Base-by-base conservation (phyloP, 2,797 vertebrate genomes). In the Sebastes kiyomatsui region DNA sequence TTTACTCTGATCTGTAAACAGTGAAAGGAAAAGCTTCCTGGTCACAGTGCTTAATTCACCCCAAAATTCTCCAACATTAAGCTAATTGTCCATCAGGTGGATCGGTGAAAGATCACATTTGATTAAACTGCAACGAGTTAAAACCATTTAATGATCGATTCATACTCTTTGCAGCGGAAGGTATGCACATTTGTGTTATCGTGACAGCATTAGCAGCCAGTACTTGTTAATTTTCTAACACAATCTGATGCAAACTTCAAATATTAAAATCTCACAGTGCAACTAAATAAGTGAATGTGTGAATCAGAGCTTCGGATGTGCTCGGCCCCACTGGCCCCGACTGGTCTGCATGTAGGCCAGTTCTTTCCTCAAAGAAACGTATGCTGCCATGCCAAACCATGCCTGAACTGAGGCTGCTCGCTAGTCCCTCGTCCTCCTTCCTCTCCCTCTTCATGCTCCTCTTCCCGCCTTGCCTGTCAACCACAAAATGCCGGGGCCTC, bases 311-410 rank as follows among this genome's bases (percentile, higher is more conserved):
- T 74, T 7, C 7, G 10, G 32, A 25, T 80, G 32, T 78, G 82
- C 86, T 83, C 52, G 8, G 42, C 80, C 66, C 55, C 65, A 12
- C 60, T 61, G 73, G 25, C 52, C 49, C 75, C 68, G 2, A 16
- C 75, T 81, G 76, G 69, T 84, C 79, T 92, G 93, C 92, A 93
- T 94, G 91, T 84, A 35, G 84, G 33, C 86, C 80, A 54, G 67
- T 23, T 76, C 25, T 72, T 61, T 61, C 49, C 38, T 70, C 42
- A 6, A 12, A 2, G 67, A 55, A 69, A 55, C 67, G 82, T 75
- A 62, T 90, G 90, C 79, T 89, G 88, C 80, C 71, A 85, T 85
- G 84, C 69, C 65, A 75, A 81, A 71, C 71, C 72, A 69, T 75
- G 85, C 67, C 89, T 92, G 87, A 80, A 56, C 62, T 11, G 59